Percentiles rank a stretch among this genome's conserved stretches.
These are phyloP conservation scores for Sinocyclocheilus grahami DNA, from an alignment of 2,113 vertebrate genomes.

Conservation along the genomic window DNA sequence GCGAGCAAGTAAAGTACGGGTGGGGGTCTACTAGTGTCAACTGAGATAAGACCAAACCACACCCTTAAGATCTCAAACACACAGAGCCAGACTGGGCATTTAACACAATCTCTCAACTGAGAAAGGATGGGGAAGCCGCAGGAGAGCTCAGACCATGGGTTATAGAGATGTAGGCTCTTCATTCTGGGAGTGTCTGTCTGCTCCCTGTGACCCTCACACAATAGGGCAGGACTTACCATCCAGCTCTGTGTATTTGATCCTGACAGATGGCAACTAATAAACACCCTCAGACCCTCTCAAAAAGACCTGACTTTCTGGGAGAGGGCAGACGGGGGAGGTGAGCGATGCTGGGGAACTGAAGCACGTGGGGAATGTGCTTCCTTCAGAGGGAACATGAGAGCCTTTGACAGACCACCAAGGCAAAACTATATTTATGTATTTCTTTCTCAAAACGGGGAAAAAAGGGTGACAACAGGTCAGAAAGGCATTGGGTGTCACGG, in stretches of 20 bases:
- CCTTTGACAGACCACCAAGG: not conserved
- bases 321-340: not conserved
- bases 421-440: not conserved
- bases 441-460: not conserved
- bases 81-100: not conserved
- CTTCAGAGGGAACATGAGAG: not conserved
- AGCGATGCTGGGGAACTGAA: not conserved
- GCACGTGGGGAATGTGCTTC: not conserved
- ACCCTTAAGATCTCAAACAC: constrained; percentile 20
- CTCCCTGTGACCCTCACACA: constrained; percentile 26
- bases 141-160: constrained; percentile 12
- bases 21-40: constrained; percentile 26
- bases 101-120: not conserved
- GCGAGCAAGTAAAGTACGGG: not conserved
- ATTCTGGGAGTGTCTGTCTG: constrained; percentile 23
- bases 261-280: constrained; percentile 48
- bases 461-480: not conserved
- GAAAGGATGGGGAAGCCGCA: not conserved
- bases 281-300: constrained; percentile 7
- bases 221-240: not conserved
- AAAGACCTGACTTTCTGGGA: constrained; percentile 14
- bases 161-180: not conserved
- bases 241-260: constrained; percentile 31
- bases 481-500: not conserved
- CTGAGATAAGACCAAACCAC: constrained; percentile 40